Evolutionary conservation across 2,113 vertebrate species (phyloP), one percentile per base, ranked within the genome.

Genomic region (Stigmatopora nigra): DNA sequence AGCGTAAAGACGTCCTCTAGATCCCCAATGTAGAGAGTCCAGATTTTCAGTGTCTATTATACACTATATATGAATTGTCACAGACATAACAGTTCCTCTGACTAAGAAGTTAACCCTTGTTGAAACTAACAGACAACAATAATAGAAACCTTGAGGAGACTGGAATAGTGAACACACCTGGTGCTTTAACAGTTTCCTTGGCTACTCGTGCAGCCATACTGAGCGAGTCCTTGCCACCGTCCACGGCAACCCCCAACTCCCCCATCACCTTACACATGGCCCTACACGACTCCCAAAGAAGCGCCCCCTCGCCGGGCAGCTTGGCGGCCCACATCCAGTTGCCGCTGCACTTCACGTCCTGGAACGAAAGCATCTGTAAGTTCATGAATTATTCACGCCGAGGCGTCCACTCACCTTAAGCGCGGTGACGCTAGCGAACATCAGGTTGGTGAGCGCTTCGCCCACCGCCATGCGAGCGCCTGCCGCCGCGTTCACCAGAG

Each of bases 241-340:
- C 94, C 3, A 95, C 84, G 0, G 95, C 95, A 49, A 98, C 88
- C 0, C 95, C 95, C 60, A 97, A 82, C 41, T 87, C 85, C 0
- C 83, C 86, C 92, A 98, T 93, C 72, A 92, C 89, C 5, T 88
- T 74, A 77, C 93, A 95, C 93, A 96, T 92, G 46, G 94, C 94
- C 47, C 81, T 82, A 68, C 94, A 96, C 35, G 94, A 93, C 0
- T 94, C 91, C 19, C 91, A 93, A 69, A 96, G 82, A 41, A 82
- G 82, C 0, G 91, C 91, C 0, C 94, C 94, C 57, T 96, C 94
- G 3, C 94, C 94, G 0, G 91, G 91, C 17, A 95, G 89, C 82
- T 95, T 95, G 19, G 94, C 94, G 0, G 94, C 91, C 94, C 94
- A 96, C 94, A 96, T 96, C 94, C 94, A 96, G 87, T 96, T 96